These are phyloP conservation scores for Ctenopoma multispine DNA, from an alignment of 2,797 vertebrate species.

Conservation along the genomic window DNA sequence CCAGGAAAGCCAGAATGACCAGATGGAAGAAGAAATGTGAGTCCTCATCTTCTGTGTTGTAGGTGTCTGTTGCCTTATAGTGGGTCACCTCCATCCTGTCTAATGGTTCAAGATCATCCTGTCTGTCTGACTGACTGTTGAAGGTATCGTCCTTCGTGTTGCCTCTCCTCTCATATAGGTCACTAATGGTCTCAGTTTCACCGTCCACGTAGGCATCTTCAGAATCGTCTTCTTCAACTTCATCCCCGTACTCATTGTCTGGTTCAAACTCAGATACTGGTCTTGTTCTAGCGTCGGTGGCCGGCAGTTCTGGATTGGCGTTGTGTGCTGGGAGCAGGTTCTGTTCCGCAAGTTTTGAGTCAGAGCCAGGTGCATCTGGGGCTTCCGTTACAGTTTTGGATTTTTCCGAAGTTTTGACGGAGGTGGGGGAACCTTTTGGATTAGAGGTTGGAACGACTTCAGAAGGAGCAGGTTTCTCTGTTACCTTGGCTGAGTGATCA, in stretches of 20 bases:
- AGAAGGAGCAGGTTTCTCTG: not conserved
- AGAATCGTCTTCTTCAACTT: not conserved
- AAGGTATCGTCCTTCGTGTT: slow-evolving; percentile 10
- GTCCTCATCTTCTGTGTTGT: slow-evolving; percentile 87
- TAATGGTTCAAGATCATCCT: slow-evolving; percentile 10
- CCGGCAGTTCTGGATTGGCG: not conserved
- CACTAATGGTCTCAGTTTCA: not conserved
- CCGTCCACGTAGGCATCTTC: rapidly evolving
- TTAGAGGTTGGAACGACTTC: rapidly evolving
- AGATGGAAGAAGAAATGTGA: slow-evolving; percentile 97
- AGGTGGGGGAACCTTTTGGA: not conserved
- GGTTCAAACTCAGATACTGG: rapidly evolving
- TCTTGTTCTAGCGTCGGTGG: not conserved
- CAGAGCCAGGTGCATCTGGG: not conserved
- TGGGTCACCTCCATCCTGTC: slow-evolving; percentile 27
- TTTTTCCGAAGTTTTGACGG: not conserved
- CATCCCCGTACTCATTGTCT: rapidly evolving
- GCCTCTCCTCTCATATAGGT: not conserved
- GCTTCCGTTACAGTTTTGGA: not conserved
- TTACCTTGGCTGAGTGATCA: rapidly evolving
- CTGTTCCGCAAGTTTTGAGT: not conserved
- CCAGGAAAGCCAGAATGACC: slow-evolving; percentile 91
- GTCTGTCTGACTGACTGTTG: not conserved
- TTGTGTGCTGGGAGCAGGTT: not conserved
- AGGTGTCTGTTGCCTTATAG: slow-evolving; percentile 68